These are phyloP conservation scores for Conus canariensis DNA, from an alignment of 2,888 invertebrate genomes.

Conservation along the genomic window DNA sequence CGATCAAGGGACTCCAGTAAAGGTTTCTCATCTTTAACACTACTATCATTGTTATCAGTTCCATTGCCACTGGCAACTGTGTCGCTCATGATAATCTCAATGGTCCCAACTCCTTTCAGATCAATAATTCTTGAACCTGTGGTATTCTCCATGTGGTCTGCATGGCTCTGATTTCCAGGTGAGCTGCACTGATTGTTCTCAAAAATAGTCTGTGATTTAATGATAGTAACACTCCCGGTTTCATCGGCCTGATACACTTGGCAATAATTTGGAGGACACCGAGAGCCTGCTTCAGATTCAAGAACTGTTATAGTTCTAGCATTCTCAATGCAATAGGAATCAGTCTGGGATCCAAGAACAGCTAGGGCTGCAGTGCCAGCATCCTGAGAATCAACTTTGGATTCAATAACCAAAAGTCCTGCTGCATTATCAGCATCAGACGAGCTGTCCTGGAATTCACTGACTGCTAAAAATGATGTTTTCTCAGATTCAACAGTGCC, in stretches of 20 bases:
- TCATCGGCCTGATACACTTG: not conserved
- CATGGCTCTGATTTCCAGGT: not conserved
- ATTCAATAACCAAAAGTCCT: not conserved
- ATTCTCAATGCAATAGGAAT: not conserved
- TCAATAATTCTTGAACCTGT: not conserved
- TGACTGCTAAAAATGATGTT: not conserved
- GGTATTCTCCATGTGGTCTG: not conserved
- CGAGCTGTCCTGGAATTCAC: not conserved
- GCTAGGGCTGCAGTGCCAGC: not conserved
- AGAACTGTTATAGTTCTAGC: not conserved
- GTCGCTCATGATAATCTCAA: not conserved
- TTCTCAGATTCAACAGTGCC: not conserved
- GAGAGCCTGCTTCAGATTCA: not conserved
- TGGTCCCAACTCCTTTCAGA: not conserved
- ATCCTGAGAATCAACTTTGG: not conserved
- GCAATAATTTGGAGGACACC: not conserved
- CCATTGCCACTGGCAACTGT: not conserved
- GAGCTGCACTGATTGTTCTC: not conserved
- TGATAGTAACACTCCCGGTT: not conserved
- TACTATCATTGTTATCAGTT: not conserved
- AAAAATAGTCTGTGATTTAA: not conserved
- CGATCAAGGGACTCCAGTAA: not conserved
- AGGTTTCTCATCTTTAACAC: not conserved
- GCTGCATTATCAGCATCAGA: not conserved
- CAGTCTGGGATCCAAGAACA: not conserved